These are phyloP conservation scores for Zygogramma bicolorata DNA, from an alignment of 2,888 invertebrate genomes.

Conservation along the genomic window DNA sequence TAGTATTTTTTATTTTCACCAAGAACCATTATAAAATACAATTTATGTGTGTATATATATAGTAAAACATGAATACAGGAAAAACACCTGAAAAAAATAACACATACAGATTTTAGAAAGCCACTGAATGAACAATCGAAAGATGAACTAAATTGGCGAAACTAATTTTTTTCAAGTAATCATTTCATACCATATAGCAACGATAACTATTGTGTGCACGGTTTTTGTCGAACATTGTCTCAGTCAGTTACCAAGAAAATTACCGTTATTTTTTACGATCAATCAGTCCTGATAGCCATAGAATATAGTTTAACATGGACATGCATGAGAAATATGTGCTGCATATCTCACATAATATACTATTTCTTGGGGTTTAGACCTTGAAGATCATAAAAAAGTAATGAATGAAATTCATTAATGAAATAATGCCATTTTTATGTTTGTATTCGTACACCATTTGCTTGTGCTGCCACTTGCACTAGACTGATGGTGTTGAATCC, in stretches of 20 bases:
- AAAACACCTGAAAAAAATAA: too few relatives aligned
- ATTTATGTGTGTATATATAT: too few relatives aligned
- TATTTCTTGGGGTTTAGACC: not conserved
- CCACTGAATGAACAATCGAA: too few relatives aligned
- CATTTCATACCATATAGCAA: too few relatives aligned
- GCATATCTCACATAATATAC: not conserved
- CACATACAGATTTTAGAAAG: too few relatives aligned
- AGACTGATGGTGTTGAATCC: not conserved
- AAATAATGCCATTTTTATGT: not conserved
- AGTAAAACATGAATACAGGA: too few relatives aligned
- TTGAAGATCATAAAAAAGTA: not conserved
- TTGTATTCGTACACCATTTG: not conserved
- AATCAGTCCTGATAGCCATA: not conserved
- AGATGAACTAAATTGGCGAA: too few relatives aligned
- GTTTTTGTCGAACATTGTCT: not conserved
- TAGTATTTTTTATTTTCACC: too few relatives aligned
- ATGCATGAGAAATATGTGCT: not conserved
- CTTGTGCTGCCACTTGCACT: not conserved
- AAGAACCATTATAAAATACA: too few relatives aligned
- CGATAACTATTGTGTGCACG: not conserved
- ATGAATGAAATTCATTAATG: not conserved
- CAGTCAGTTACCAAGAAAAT: not conserved
- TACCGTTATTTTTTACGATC: not conserved
- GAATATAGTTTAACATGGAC: not conserved
- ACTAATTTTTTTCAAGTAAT: too few relatives aligned